Base-by-base conservation (phyloP, 2,113 vertebrate species). In the Vulpes lagopus region DNA sequence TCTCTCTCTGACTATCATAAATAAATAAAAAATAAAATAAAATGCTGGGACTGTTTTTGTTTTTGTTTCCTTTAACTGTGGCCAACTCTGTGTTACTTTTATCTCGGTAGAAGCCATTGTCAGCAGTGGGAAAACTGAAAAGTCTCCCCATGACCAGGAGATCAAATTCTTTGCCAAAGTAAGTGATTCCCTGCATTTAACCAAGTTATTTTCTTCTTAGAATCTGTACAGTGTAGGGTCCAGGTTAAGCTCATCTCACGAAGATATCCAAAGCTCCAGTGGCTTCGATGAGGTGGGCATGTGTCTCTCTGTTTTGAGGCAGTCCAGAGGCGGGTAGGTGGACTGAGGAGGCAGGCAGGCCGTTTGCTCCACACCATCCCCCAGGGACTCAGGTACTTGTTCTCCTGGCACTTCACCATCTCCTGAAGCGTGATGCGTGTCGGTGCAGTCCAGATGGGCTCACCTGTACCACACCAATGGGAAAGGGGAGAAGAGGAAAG, bases 151-250 rank as follows among this genome's bases (percentile, higher is more conserved):
- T 92, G 99, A 99, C 84, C 99, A 99, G 87, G 99, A 99, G 98
- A 99, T 99, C 98, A 99, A 99, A 98, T 99, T 99, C 98, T 99
- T 99, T 98, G 99, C 99, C 96, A 99, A 99, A 99, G 99, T 99
- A 98, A 99, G 99, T 96, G 51, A 86, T 79, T 76, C 27, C 55
- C 74, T 97, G 15, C 11, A 16, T 10, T 91, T 65, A 76, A 74
- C 9, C 23, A 32, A 64, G 35, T 91, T 60, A n/a, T 19, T 69
- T 78, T 76, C 74, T 83, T n/a, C n/a, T 32, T 89, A 59, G n/a
- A 23, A 59, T 85, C 80, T 32, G 0, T 84, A 57, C 15, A 9
- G 32, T 23, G 59, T 49, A 87, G 49, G 15, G 14, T 80, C 4
- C 22, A 69, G 25, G 20, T 80, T 96, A 81, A 62, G 27, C 16